Evolutionary conservation across 92 coral and sea anemone species (phyloP).

Genomic region (Palythoa heliodiscus): DNA sequence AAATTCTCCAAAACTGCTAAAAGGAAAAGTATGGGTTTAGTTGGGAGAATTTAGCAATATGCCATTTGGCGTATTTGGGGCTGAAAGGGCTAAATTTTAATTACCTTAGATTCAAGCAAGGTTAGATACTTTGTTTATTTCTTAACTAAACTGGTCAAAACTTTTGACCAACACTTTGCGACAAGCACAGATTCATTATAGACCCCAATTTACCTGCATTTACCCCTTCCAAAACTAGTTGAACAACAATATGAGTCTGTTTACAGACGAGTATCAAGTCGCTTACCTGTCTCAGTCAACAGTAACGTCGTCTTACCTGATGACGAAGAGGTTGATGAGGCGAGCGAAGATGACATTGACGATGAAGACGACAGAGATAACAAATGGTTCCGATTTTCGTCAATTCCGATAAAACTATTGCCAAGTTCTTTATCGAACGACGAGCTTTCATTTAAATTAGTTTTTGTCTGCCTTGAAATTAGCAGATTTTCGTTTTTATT

Average conservation of each 20-base stretch:
- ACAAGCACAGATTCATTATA: no score
- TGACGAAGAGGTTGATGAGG: conserved; percentile 26
- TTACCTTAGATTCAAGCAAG: no score
- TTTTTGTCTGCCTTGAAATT: conserved; percentile 2
- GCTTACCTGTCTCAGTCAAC: conserved; percentile 5
- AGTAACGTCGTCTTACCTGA: conserved; percentile 26
- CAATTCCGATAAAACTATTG: conserved; percentile 18
- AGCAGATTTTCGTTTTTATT: conserved; percentile 11
- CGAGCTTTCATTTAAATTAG: conserved; percentile 5
- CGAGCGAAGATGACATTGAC: conserved; percentile 35
- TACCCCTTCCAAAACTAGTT: no score
- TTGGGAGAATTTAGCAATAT: no score
- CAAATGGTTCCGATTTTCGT: conserved; percentile 30
- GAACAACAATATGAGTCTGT: not conserved
- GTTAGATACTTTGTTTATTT: no score
- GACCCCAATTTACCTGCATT: no score
- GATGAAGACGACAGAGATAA: conserved; percentile 47
- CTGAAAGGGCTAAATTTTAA: no score
- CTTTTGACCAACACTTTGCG: no score
- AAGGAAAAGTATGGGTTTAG: no score
- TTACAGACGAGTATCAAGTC: conserved; percentile 7
- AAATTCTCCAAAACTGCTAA: no score
- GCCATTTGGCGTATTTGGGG: no score
- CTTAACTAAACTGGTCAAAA: no score
- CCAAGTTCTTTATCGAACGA: conserved; percentile 35